Evolutionary conservation across 2,888 invertebrate genomes (phyloP).

Genomic region (Chrysolina oricalcia): DNA sequence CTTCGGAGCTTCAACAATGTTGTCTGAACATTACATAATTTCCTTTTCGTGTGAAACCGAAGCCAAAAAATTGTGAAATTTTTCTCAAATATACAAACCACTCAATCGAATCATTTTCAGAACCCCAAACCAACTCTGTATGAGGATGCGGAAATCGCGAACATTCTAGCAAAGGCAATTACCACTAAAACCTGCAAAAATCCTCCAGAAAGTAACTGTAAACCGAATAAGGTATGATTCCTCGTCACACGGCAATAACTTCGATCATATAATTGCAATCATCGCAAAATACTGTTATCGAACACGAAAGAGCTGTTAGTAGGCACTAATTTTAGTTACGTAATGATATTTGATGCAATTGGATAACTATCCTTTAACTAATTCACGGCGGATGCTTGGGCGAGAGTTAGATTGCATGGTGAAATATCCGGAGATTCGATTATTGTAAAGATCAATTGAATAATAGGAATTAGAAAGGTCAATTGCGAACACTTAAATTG

Average conservation of each 20-base stretch:
- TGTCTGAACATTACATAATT: too few species aligned
- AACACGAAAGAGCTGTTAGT: neutral
- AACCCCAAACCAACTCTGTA: neutral
- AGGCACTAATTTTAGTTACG: neutral
- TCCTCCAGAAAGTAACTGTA: conserved; percentile 2
- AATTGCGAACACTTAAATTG: too few species aligned
- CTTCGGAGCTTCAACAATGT: too few species aligned
- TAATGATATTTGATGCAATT: conserved; percentile 15
- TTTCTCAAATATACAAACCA: too few species aligned
- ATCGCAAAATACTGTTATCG: conserved; percentile 15
- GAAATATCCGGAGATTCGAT: neutral
- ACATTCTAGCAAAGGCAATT: neutral
- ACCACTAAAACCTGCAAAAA: conserved; percentile 5
- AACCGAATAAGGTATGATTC: conserved; percentile 19
- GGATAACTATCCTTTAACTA: neutral
- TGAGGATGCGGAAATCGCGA: conserved; percentile 2
- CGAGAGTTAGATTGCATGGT: too few species aligned
- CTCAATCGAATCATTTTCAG: too few species aligned
- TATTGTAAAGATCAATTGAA: neutral
- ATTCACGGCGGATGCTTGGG: neutral
- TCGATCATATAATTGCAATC: conserved; percentile 24
- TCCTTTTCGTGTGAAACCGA: too few species aligned
- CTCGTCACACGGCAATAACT: conserved; percentile 5
- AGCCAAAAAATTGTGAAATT: too few species aligned
- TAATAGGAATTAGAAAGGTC: neutral